Evolutionary conservation across 1,140 invertebrate genomes (phyloP), one percentile per base, ranked within the genome.

Genomic region (Callitettix versicolor): DNA sequence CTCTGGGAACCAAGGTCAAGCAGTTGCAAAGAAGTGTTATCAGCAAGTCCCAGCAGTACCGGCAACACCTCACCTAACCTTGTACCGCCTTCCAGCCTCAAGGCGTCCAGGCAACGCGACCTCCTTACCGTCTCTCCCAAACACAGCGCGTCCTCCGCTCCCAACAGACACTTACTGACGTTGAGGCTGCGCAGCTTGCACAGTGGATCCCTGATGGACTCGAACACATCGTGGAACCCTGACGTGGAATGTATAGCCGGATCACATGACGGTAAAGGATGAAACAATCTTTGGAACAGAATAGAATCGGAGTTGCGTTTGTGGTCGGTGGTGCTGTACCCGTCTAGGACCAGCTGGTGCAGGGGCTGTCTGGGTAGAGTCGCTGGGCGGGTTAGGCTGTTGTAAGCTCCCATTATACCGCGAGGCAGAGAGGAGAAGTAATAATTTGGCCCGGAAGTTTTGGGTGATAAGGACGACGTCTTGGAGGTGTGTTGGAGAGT

Each of bases 241-340:
- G 71, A 72, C 1, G 68, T 69, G 38, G 63, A 68, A 54, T 75
- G 75, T 42, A 68, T 67, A 22, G 65, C 60, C 26, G 69, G 58
- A 56, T 77, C 75, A 57, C 75, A 76, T 3, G 71, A 68, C 1
- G 74, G 74, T 7, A 75, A 53, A 3, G 74, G 74, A 56, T 76
- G 71, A 53, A 75, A 66, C 51, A 68, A 62, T 42, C 72, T 64
- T 60, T 76, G 74, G 26, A 74, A 76, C 0, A 77, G 66, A 1
- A 74, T 69, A 18, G 74, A 75, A 58, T 77, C 75, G 43, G 73
- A 76, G 49, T 74, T 73, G 22, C 74, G 62, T 55, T 77, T 77
- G 62, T 70, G 66, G 47, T 71, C 70, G 22, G 69, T 68, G 50
- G 48, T 62, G 34, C 57, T 42, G 52, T 58, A 61, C n/a, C 61